A percentile compares a stretch with the other conserved stretches of the same genome.
Evolutionary conservation across 2,113 vertebrate genomes (phyloP).

Genomic region (Cyanistes caeruleus): DNA sequence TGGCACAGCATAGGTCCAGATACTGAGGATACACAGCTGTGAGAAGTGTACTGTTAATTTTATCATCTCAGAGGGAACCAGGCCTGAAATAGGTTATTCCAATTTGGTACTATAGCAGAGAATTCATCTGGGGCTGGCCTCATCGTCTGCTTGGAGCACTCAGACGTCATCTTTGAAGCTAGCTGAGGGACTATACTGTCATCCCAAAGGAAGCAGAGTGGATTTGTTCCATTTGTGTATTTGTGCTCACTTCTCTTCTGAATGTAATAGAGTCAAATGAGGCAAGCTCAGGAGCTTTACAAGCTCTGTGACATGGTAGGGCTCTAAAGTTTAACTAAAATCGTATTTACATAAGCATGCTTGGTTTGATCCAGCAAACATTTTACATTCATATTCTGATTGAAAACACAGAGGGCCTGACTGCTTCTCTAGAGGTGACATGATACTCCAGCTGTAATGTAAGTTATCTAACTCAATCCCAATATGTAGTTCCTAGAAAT

Average conservation of each 20-base stretch:
- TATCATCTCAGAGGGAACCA: slow-evolving; percentile 66
- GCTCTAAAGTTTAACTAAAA: not conserved
- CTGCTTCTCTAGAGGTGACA: not conserved
- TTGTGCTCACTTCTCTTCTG: not conserved
- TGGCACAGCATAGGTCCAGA: slow-evolving; percentile 21
- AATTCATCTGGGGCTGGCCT: not conserved
- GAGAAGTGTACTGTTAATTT: slow-evolving; percentile 54
- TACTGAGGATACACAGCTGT: not conserved
- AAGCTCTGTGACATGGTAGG: not conserved
- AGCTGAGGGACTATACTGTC: not conserved
- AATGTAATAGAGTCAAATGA: not conserved
- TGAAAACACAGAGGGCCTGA: not conserved
- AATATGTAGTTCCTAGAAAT: not conserved
- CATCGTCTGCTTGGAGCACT: not conserved
- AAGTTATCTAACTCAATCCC: not conserved
- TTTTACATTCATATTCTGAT: not conserved
- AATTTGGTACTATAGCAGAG: slow-evolving; percentile 24
- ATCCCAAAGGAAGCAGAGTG: not conserved
- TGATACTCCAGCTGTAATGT: not conserved
- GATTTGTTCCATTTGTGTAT: not conserved
- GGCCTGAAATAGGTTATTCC: slow-evolving; percentile 60
- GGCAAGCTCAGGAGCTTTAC: not conserved
- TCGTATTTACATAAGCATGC: not conserved
- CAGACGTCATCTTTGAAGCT: not conserved
- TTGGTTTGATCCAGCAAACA: not conserved